Evolutionary conservation across 2,113 vertebrate species (phyloP).

Genomic region (Anhinga anhinga): DNA sequence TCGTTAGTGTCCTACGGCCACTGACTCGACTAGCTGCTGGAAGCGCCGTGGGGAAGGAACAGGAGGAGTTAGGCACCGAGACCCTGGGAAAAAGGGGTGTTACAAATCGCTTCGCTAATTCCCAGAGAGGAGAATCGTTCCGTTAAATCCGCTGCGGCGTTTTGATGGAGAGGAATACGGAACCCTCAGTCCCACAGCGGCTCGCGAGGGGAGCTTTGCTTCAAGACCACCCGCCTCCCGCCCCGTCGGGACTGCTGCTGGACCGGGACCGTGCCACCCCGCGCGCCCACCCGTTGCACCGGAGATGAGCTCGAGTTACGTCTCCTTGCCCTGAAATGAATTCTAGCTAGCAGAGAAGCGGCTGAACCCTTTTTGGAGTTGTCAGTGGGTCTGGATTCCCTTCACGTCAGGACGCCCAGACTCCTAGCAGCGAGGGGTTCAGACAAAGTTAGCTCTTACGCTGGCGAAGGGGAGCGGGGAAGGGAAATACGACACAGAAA

Average conservation of each 20-base stretch:
- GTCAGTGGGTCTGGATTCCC: constrained; percentile 40
- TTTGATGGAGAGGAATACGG: background rate
- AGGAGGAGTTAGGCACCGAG: constrained; percentile 45
- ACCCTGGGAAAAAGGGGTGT: constrained; percentile 22
- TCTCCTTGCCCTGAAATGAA: background rate
- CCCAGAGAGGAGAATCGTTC: constrained; percentile 38
- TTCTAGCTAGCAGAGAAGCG: background rate
- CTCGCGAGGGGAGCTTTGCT: background rate
- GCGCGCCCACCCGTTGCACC: background rate
- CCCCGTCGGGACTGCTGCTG: background rate
- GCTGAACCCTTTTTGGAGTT: constrained; percentile 53
- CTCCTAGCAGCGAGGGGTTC: constrained; percentile 60
- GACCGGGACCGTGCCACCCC: fast-evolving
- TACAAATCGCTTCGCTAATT: background rate
- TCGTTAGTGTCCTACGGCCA: constrained; percentile 39
- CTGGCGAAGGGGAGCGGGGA: background rate
- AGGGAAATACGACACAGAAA: background rate
- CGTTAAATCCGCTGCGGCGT: background rate
- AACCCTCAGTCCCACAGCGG: background rate
- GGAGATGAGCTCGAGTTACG: background rate
- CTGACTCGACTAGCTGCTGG: constrained; percentile 15
- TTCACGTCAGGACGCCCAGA: background rate
- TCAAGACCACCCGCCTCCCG: background rate
- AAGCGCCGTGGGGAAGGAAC: constrained; percentile 14
- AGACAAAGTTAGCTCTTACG: background rate